phyloP scores from a whole-genome alignment of 2,888 invertebrate genomes.

The Pilophorus perplexus region DNA sequence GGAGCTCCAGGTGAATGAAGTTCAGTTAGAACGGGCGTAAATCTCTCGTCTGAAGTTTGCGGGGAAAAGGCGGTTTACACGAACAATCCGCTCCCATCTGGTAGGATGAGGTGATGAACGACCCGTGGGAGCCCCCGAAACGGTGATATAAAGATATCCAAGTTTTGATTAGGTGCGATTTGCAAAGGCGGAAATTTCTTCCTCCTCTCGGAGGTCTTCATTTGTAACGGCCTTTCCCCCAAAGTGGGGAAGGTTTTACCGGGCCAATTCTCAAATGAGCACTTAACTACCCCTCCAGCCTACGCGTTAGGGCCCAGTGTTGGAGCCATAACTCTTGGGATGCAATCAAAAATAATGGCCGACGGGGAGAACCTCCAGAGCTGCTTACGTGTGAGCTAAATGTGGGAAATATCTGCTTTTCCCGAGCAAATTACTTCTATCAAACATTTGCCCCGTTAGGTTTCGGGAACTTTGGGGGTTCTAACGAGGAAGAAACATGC shows the following conservation, averaged over 20 bases:
- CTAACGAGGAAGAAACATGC: too few species aligned
- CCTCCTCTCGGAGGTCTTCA: too few species aligned
- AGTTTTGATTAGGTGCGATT: conserved; percentile 35
- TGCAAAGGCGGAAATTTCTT: conserved; percentile 31
- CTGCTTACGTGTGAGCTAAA: conserved; percentile 8
- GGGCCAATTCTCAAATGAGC: conserved; percentile 38
- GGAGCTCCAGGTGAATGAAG: too few species aligned
- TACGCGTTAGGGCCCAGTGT: too few species aligned
- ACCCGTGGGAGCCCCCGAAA: conserved; percentile 16
- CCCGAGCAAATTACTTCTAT: conserved; percentile 26
- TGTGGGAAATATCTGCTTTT: conserved; percentile 34
- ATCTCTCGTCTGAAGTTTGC: too few species aligned
- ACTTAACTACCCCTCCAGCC: too few species aligned
- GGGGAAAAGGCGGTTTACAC: not conserved
- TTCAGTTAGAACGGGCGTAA: not conserved
- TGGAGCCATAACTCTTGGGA: conserved; percentile 27
- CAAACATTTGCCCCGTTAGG: conserved; percentile 7
- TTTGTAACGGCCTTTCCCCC: too few species aligned
- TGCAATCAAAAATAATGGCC: conserved; percentile 40
- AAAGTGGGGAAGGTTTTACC: too few species aligned
- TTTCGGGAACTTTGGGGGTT: not conserved
- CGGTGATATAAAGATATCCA: conserved; percentile 38
- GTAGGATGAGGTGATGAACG: conserved; percentile 3
- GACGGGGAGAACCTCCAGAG: not conserved
- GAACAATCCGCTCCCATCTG: not conserved